Base-by-base conservation (phyloP, 2,797 vertebrate genomes). In the Enteromius argenteus region DNA sequence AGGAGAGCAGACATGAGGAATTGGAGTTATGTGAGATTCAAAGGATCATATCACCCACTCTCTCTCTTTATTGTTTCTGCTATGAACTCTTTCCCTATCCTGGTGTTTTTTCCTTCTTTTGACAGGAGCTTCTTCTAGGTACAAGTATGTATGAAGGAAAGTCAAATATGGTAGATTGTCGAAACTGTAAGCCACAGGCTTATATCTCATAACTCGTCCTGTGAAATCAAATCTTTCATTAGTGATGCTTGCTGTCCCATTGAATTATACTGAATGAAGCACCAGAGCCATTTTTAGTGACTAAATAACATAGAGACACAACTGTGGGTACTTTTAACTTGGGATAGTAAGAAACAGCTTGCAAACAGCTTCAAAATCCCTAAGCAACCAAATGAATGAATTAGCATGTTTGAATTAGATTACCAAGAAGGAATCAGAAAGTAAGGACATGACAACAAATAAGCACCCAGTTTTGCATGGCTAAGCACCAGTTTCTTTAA, bases 11-110 rank as follows among this genome's bases (percentile, higher is more conserved):
- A 49, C 60, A 62, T 67, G 49, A 74, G 56, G 76, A 76, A 87
- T 80, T 72, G 44, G 56, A 87, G 81, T 44, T 80, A 77, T 85
- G 76, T 74, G 39, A 35, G 35, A 17, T 86, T 80, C 39, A 69
- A 62, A 75, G 23, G 30, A 60, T 42, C 21, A 17, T 37, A 1
- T 37, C 32, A 4, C 69, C 30, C 69, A 30, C 44, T 72, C 67
- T 42, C 68, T 46, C 69, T 73, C 69, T 49, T 49, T 39, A 42
- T 68, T 32, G 80, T 58, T 35, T 72, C 32, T 77, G 56, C 69
- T 56, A 3, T 68, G 23, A 75, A 44, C 11, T 39, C 13, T 42
- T n/a, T 60, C 37, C 14, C 37, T 53, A 8, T 46, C 53, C 13
- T 81, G 21, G 30, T 80, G 46, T 60, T 56, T 37, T 39, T 66